Conservation (phyloP, 2,797 vertebrate genomes). For the Acanthiza pusilla region DNA sequence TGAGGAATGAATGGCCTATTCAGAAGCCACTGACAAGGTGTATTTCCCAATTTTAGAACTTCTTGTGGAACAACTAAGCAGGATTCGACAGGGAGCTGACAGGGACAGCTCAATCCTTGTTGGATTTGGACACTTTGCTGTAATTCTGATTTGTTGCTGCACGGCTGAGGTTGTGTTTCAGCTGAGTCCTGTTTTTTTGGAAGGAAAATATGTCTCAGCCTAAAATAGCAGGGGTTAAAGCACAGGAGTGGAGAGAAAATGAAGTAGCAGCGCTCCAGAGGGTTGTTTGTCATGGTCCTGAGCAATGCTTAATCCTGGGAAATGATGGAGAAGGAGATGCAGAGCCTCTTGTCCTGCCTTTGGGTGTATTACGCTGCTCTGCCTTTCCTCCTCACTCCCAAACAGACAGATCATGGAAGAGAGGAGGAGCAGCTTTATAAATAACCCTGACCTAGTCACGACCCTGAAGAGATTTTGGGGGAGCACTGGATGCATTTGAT, state of each 20-base stretch:
- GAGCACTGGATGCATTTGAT: neutral
- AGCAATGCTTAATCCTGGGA: neutral
- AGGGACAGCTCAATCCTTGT: neutral
- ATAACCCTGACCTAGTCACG: neutral
- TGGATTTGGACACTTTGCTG: neutral
- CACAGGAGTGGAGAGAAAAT: neutral
- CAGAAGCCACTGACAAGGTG: slow-evolving; percentile 2
- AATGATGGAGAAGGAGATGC: neutral
- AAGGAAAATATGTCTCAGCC: neutral
- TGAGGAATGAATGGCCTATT: neutral
- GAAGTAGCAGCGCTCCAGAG: neutral
- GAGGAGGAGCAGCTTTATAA: neutral
- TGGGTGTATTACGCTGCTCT: neutral
- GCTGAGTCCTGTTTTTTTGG: neutral
- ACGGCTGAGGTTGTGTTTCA: neutral
- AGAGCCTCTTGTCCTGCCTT: neutral
- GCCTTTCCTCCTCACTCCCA: neutral
- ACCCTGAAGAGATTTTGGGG: neutral
- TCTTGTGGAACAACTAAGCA: neutral
- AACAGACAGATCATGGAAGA: rapidly evolving
- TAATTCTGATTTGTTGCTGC: neutral
- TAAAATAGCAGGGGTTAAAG: neutral
- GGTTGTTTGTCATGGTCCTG: neutral
- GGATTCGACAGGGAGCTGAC: slow-evolving; percentile 5
- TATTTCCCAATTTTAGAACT: slow-evolving; percentile 17